These are phyloP conservation scores for Antheraea yamamai DNA, from an alignment of 2,888 invertebrate species.

Conservation along the genomic window DNA sequence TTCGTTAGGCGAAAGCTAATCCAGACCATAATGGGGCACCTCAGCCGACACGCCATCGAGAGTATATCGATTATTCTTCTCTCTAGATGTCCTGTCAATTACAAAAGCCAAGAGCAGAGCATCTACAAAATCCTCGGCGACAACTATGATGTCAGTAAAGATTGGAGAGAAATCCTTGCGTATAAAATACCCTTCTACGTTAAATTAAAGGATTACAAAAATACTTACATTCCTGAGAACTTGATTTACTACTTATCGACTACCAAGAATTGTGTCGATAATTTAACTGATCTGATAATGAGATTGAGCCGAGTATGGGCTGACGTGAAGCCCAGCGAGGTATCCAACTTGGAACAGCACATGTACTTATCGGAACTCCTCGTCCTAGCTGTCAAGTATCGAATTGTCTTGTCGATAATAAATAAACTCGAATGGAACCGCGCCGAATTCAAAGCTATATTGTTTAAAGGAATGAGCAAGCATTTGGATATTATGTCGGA, in stretches of 20 bases:
- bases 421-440: constrained; percentile 50
- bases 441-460: constrained; percentile 69
- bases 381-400: constrained; percentile 79
- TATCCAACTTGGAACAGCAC: constrained; percentile 86
- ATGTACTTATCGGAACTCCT: constrained; percentile 86
- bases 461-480: constrained; percentile 85
- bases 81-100: constrained; percentile 72
- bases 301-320: constrained; percentile 86
- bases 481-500: constrained; percentile 86
- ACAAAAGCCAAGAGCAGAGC: constrained; percentile 57
- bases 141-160: constrained; percentile 70
- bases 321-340: constrained; percentile 83
- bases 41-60: constrained; percentile 84
- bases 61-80: constrained; percentile 81
- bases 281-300: constrained; percentile 66
- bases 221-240: constrained; percentile 79
- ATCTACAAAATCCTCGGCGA: constrained; percentile 78
- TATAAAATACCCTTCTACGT: constrained; percentile 63
- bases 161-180: constrained; percentile 86
- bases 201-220: constrained; percentile 82
- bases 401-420: constrained; percentile 57
- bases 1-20: constrained; percentile 69
- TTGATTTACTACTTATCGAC: constrained; percentile 83
- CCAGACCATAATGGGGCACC: constrained; percentile 74
- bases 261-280: constrained; percentile 50